These are phyloP conservation scores for Drosophila monieri DNA, from an alignment of 2,888 invertebrate genomes.

Conservation along the genomic window DNA sequence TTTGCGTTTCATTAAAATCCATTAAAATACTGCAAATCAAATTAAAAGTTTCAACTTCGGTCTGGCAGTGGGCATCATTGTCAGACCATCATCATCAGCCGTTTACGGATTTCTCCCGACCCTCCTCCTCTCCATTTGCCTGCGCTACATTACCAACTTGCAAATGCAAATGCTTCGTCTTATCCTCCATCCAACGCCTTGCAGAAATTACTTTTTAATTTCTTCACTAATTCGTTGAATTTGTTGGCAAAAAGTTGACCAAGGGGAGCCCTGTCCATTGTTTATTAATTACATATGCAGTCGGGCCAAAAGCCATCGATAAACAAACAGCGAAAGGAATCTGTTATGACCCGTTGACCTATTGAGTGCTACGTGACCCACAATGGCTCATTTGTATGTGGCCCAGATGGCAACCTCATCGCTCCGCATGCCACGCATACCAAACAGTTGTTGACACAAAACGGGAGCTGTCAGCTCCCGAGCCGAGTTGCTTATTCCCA, in stretches of 20 bases:
- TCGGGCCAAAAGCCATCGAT: constrained; percentile 14
- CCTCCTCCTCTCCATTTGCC: constrained; percentile 59
- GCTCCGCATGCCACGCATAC: constrained; percentile 65
- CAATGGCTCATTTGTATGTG: constrained; percentile 77
- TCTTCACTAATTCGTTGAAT: constrained; percentile 63
- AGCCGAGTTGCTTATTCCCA: constrained; percentile 44
- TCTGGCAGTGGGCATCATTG: constrained; percentile 54
- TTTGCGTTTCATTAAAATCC: constrained; percentile 81
- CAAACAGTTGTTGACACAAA: constrained; percentile 50
- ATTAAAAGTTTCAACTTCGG: constrained; percentile 77
- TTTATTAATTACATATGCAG: constrained; percentile 43
- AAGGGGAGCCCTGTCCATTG: constrained; percentile 24
- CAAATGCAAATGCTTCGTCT: constrained; percentile 67
- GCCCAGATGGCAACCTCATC: constrained; percentile 55
- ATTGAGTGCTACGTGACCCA: constrained; percentile 60
- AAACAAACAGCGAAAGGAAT: constrained; percentile 43
- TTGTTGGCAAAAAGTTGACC: constrained; percentile 12
- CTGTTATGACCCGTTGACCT: constrained; percentile 68
- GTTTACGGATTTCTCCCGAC: constrained; percentile 37
- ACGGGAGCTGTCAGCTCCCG: constrained; percentile 3
- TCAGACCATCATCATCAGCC: constrained; percentile 60
- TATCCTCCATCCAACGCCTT: constrained; percentile 18
- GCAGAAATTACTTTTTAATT: constrained; percentile 77
- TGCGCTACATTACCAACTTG: constrained; percentile 64
- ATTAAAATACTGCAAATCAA: constrained; percentile 81